Evolutionary conservation across 2,888 invertebrate genomes (phyloP).

Genomic region (Leptinotarsa juncta): DNA sequence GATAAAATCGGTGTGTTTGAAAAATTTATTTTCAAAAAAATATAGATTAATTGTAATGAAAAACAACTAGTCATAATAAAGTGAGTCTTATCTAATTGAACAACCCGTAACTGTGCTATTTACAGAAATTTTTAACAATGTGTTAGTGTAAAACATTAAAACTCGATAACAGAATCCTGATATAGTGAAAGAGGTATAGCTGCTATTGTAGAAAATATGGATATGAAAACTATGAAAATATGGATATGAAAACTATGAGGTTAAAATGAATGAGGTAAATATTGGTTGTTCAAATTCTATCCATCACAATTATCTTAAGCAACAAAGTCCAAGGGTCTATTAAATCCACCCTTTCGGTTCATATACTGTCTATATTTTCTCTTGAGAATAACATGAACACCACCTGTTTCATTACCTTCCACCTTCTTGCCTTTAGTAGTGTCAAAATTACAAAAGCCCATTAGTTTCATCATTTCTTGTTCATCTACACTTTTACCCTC

Average conservation of each 20-base stretch:
- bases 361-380: conserved; percentile 98
- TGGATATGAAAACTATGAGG: conserved; percentile 25
- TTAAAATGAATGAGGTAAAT: conserved; percentile 43
- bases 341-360: conserved; percentile 99
- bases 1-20: neutral
- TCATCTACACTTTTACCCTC: conserved; percentile 92
- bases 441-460: conserved; percentile 98
- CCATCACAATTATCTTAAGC: conserved; percentile 68
- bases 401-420: conserved; percentile 92
- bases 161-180: conserved; percentile 34
- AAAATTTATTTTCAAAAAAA: conserved; percentile 43
- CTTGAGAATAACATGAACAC: conserved; percentile 94
- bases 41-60: conserved; percentile 36
- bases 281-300: conserved; percentile 53
- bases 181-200: conserved; percentile 44
- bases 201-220: conserved; percentile 27
- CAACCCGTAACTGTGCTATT: conserved; percentile 49
- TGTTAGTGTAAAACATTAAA: conserved; percentile 39
- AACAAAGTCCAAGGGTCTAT: conserved; percentile 96
- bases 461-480: conserved; percentile 93
- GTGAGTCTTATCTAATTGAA: conserved; percentile 37
- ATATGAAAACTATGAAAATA: conserved; percentile 26
- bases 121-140: conserved; percentile 51
- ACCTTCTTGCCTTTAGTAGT: conserved; percentile 97
- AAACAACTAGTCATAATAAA: conserved; percentile 30